Conservation (phyloP, 2,888 invertebrate species). For the Euspilapteryx auroguttella region DNA sequence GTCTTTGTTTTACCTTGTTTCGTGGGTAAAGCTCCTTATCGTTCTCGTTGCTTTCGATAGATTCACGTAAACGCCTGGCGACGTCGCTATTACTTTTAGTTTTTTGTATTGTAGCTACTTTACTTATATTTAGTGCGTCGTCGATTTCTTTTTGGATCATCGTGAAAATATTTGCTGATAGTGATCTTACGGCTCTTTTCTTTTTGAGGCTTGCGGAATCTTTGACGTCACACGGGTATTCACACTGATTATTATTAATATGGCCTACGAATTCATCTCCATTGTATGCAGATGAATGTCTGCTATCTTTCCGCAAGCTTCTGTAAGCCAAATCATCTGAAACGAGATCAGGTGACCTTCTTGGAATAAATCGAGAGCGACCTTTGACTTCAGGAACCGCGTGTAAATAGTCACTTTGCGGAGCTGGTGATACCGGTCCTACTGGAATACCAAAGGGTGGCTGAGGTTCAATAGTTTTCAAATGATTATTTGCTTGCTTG, state of each 20-base stretch:
- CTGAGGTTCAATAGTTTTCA: constrained; percentile 77
- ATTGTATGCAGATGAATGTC: constrained; percentile 53
- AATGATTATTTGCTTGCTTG: constrained; percentile 72
- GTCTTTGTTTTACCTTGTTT: constrained; percentile 56
- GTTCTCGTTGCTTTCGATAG: constrained; percentile 45
- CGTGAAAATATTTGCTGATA: constrained; percentile 83
- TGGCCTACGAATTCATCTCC: constrained; percentile 47
- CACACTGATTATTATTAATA: constrained; percentile 45
- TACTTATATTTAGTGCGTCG: constrained; percentile 57
- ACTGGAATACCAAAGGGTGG: constrained; percentile 90
- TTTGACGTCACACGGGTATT: constrained; percentile 33
- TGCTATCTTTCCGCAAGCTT: constrained; percentile 78
- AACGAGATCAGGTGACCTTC: constrained; percentile 78
- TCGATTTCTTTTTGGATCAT: constrained; percentile 70
- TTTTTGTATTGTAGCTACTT: constrained; percentile 56
- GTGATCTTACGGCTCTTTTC: constrained; percentile 77
- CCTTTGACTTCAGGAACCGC: constrained; percentile 66
- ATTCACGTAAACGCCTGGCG: constrained; percentile 43
- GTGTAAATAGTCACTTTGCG: constrained; percentile 84
- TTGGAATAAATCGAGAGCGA: constrained; percentile 65
- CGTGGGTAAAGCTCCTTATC: constrained; percentile 42
- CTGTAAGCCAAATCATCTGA: constrained; percentile 88
- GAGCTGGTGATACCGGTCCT: constrained; percentile 78
- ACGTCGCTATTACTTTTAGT: constrained; percentile 66
- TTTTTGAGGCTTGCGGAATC: constrained; percentile 62